Conservation (phyloP, 2,888 invertebrate genomes). For the Hermodice carunculata region DNA sequence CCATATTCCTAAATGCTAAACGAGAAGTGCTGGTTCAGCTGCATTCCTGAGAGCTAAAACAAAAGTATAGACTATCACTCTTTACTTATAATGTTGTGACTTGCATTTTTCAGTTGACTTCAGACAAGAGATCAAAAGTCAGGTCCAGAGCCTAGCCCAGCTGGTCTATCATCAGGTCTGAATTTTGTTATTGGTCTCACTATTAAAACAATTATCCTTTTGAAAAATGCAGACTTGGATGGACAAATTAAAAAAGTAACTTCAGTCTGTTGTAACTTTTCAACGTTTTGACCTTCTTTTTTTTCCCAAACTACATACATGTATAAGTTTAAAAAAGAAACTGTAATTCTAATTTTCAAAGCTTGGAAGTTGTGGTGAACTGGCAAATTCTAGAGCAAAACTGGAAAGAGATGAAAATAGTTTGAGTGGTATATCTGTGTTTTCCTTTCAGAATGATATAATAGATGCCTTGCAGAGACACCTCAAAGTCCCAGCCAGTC, state of each 20-base stretch:
- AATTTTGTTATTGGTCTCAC: constrained; percentile 5
- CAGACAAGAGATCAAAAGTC: constrained; percentile 80
- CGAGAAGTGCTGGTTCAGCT: too few relatives aligned
- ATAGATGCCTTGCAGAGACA: constrained; percentile 80
- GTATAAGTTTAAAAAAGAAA: too few relatives aligned
- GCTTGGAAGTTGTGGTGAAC: too few relatives aligned
- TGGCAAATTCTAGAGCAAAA: too few relatives aligned
- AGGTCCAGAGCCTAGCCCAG: constrained; percentile 85
- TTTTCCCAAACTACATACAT: neutral
- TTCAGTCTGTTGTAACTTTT: neutral
- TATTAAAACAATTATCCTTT: neutral
- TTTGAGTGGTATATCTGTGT: neutral
- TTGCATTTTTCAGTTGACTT: constrained; percentile 74
- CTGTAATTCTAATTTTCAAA: neutral
- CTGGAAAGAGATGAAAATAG: neutral
- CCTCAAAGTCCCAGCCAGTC: constrained; percentile 79
- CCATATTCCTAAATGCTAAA: too few relatives aligned
- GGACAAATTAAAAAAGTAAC: neutral
- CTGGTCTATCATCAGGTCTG: constrained; percentile 77
- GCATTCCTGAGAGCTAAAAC: too few relatives aligned
- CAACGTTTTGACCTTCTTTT: neutral
- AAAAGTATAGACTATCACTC: too few relatives aligned
- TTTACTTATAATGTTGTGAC: neutral
- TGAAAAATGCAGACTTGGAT: neutral
- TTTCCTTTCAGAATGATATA: constrained; percentile 78